Evolutionary conservation across 1,140 invertebrate species (phyloP), one percentile per base, ranked within the genome.

Genomic region (Atta texana): DNA sequence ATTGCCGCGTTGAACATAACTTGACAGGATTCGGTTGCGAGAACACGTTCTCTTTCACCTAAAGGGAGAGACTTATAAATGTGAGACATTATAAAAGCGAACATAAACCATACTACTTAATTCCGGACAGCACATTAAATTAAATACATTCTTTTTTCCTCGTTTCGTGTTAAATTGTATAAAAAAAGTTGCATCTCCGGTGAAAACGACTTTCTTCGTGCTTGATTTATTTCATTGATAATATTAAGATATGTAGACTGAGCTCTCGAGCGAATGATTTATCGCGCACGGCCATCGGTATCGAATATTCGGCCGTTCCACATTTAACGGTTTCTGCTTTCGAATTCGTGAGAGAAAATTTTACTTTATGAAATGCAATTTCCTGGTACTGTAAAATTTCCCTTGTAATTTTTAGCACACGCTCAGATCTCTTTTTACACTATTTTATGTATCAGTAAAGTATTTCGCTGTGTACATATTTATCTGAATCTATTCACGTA

Each of bases 211-310:
- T 64, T 61, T 78, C 39, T 31, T 51, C 59, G 14, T 44, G 51
- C 31, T 71, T 71, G 34, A 81, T 81, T 71, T 81, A 81, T 24
- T 24, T 24, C 31, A 44, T 28, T 10, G 63, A 69, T 81, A 61
- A 57, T 14, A 34, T 80, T 68, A 81, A 69, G n/a, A 39, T 69
- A 71, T 81, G 49, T 28, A 81, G 68, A 81, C 24, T 6, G 24
- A 69, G 34, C 64, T 55, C 49, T 57, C 31, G 8, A 44, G 21
- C 31, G 49, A 81, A 69, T 71, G 66, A 81, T 81, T 81, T 81
- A 81, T 71, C 39, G 34, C n/a, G 14, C 28, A 28, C 28, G 28
- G 28, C 8, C 21, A 39, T 34, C 34, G 49, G 31, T 39, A 81
- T 69, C 63, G 28, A 55, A 34, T 81, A 55, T 39, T 57, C 14